phyloP scores from a whole-genome alignment of 2,797 vertebrate species.

The Choloepus didactylus region DNA sequence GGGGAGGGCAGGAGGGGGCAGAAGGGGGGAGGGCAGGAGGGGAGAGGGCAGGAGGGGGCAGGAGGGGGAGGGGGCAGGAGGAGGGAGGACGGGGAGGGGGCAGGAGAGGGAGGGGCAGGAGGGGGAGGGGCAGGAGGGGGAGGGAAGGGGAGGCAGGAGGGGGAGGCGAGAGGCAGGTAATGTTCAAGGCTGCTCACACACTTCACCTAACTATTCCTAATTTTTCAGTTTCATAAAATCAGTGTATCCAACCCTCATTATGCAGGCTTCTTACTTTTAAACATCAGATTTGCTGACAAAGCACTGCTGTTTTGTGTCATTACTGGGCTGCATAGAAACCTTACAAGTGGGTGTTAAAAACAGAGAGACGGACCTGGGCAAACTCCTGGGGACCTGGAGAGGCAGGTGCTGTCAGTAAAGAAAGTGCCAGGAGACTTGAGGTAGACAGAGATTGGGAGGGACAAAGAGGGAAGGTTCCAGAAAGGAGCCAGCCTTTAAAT shows the following conservation, averaged over 20 bases:
- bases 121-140: no score
- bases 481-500: neutral
- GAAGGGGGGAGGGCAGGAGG: no score
- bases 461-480: neutral
- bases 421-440: neutral
- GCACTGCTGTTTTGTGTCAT: neutral
- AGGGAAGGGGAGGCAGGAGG: no score
- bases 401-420: neutral
- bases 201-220: neutral
- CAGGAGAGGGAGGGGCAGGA: no score
- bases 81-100: no score
- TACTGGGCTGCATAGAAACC: neutral
- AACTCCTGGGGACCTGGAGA: neutral
- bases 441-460: neutral
- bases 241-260: neutral
- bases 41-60: no score
- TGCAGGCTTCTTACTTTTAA: neutral
- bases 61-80: no score
- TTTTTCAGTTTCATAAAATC: neutral
- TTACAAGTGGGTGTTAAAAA: neutral
- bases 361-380: neutral
- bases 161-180: fast-evolving
- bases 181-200: neutral
- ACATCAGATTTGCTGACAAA: neutral
- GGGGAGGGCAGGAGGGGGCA: no score